Evolutionary conservation across 2,113 vertebrate genomes (phyloP).

Genomic region (Lanius collurio): DNA sequence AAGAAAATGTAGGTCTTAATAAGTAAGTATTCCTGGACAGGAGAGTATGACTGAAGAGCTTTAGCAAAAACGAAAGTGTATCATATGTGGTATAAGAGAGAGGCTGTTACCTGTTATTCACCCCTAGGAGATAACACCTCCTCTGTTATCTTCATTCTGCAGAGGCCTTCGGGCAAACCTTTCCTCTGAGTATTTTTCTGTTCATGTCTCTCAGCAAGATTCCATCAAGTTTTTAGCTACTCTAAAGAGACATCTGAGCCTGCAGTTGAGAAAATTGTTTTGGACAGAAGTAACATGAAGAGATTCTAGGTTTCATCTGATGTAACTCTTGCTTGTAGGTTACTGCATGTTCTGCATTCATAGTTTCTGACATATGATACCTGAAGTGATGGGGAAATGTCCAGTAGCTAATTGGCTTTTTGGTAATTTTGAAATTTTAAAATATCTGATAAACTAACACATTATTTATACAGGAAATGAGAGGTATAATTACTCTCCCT

Average conservation of each 20-base stretch:
- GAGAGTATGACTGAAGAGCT: not conserved
- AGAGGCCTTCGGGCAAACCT: fast-evolving
- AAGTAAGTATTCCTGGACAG: not conserved
- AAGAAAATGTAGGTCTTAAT: not conserved
- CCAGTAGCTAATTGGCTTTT: not conserved
- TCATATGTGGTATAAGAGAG: not conserved
- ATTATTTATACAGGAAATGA: not conserved
- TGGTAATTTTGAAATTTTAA: not conserved
- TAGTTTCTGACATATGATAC: not conserved
- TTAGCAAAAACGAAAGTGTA: not conserved
- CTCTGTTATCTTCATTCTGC: not conserved
- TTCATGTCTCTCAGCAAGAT: not conserved
- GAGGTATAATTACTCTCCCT: not conserved
- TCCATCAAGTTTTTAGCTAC: not conserved
- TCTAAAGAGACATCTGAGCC: not conserved
- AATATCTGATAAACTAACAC: not conserved
- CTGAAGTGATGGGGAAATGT: not conserved
- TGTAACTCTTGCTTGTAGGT: not conserved
- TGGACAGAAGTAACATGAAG: not conserved
- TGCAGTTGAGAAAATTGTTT: not conserved
- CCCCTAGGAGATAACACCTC: not conserved
- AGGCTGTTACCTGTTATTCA: not conserved
- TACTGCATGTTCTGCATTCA: not conserved
- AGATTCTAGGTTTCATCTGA: not conserved
- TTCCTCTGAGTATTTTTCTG: not conserved